A percentile compares a stretch with the other conserved stretches of the same genome.
phyloP scores from a whole-genome alignment of 1,140 invertebrate genomes.

The Riptortus pedestris region DNA sequence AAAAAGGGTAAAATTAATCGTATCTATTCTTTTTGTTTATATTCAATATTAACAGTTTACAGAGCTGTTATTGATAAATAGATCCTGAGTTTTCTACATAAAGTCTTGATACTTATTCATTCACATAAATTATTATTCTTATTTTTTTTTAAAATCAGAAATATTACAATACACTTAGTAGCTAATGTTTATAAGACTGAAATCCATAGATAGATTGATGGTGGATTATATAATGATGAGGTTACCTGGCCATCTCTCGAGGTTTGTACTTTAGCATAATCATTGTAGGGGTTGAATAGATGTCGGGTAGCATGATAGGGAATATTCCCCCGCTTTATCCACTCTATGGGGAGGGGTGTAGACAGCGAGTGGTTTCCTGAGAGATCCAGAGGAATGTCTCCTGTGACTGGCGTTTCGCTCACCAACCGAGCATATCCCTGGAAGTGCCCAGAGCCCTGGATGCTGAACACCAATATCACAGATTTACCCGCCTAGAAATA shows the following conservation, averaged over 20 bases:
- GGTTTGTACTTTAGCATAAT: constrained; percentile 40
- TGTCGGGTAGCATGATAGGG: constrained; percentile 42
- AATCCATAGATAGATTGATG: no score
- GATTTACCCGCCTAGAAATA: constrained; percentile 39
- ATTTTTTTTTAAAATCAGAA: not conserved
- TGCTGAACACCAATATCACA: constrained; percentile 43
- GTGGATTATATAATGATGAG: not conserved
- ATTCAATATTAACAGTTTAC: no score
- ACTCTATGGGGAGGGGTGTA: constrained; percentile 37
- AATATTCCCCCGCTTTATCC: constrained; percentile 43
- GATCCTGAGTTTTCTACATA: no score
- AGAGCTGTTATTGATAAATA: no score
- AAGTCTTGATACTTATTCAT: no score
- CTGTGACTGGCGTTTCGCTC: constrained; percentile 32
- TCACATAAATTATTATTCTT: no score
- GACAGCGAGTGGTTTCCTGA: constrained; percentile 33
- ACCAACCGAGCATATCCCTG: constrained; percentile 44
- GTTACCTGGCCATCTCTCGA: constrained; percentile 45
- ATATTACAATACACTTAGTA: no score
- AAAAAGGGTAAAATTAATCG: no score
- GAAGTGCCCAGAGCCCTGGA: constrained; percentile 45
- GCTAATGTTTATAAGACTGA: no score
- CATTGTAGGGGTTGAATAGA: constrained; percentile 43
- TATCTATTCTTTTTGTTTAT: no score
- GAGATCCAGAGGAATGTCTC: constrained; percentile 38